Conservation (phyloP, 2,797 vertebrate genomes). For the Sphaeramia orbicularis region DNA sequence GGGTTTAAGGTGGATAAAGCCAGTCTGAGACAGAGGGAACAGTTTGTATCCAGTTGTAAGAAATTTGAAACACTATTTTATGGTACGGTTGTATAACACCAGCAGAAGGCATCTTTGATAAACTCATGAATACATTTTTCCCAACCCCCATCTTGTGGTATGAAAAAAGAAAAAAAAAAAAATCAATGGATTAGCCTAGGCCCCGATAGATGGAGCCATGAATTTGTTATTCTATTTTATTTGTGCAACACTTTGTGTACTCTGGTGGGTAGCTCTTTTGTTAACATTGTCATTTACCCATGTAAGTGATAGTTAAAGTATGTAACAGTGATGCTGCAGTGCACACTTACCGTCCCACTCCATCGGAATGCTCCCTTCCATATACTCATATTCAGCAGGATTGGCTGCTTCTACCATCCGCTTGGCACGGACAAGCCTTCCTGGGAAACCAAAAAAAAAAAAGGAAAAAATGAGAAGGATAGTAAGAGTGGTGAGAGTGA, state of each 20-base stretch:
- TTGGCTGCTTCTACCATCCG: constrained; percentile 88
- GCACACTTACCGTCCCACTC: constrained; percentile 95
- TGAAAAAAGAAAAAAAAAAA: constrained; percentile 28
- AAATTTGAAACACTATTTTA: constrained; percentile 75
- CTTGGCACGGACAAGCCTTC: constrained; percentile 87
- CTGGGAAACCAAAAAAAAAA: constrained; percentile 74
- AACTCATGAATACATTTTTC: constrained; percentile 60
- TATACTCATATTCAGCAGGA: constrained; percentile 86
- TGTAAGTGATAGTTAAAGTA: constrained; percentile 46
- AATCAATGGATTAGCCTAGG: constrained; percentile 63
- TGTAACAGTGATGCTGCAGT: constrained; percentile 44
- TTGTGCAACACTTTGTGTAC: constrained; percentile 50
- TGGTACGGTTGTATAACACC: constrained; percentile 70
- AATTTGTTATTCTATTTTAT: constrained; percentile 66
- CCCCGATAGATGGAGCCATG: constrained; percentile 64
- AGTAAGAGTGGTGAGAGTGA: constrained; percentile 52
- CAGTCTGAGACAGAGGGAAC: constrained; percentile 79
- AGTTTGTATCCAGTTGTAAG: constrained; percentile 81
- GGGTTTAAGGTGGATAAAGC: constrained; percentile 85
- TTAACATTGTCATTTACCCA: constrained; percentile 51
- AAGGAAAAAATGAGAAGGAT: constrained; percentile 43
- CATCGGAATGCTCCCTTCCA: constrained; percentile 88
- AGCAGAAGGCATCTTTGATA: constrained; percentile 75
- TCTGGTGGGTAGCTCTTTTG: constrained; percentile 49
- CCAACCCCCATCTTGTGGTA: constrained; percentile 58